These are phyloP conservation scores for Hypomecis punctinalis DNA, from an alignment of 2,888 invertebrate genomes.

Conservation along the genomic window DNA sequence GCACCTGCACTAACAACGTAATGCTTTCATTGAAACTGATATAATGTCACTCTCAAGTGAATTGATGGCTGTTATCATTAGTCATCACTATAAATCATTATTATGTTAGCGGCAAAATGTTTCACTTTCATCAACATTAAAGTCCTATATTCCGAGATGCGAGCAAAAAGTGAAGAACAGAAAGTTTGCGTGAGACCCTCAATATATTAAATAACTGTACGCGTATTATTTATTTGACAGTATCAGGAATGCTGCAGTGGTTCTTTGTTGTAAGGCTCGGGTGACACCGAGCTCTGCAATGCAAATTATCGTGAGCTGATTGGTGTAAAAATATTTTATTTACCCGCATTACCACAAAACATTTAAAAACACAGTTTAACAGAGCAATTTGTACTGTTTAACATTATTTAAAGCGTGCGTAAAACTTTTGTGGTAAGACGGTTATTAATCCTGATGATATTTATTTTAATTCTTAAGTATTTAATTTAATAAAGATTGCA, in stretches of 20 bases:
- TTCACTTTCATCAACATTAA: slow-evolving; percentile 31
- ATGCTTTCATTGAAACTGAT: too few species aligned
- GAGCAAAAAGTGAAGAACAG: slow-evolving; percentile 19
- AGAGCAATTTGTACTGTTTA: too few species aligned
- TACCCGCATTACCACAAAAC: too few species aligned
- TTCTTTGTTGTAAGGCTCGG: slow-evolving; percentile 27
- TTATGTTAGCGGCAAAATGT: slow-evolving; percentile 11
- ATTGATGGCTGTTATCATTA: not conserved
- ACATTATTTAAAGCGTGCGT: too few species aligned
- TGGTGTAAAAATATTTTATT: too few species aligned
- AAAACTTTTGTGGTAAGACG: too few species aligned
- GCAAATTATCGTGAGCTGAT: too few species aligned
- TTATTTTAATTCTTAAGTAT: too few species aligned
- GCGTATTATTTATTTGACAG: slow-evolving; percentile 41
- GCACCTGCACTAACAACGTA: too few species aligned
- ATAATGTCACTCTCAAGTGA: not conserved
- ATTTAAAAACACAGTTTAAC: too few species aligned
- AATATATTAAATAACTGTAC: slow-evolving; percentile 36
- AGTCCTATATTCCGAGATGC: slow-evolving; percentile 6
- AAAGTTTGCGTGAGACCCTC: slow-evolving; percentile 33
- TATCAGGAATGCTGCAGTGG: slow-evolving; percentile 22
- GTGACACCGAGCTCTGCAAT: not conserved
- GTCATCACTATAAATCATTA: slow-evolving; percentile 3
- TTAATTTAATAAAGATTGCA: too few species aligned
- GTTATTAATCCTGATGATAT: too few species aligned